Evolutionary conservation across 2,888 invertebrate species (phyloP), one percentile per base, ranked within the genome.

Genomic region (Morpho deidamia): DNA sequence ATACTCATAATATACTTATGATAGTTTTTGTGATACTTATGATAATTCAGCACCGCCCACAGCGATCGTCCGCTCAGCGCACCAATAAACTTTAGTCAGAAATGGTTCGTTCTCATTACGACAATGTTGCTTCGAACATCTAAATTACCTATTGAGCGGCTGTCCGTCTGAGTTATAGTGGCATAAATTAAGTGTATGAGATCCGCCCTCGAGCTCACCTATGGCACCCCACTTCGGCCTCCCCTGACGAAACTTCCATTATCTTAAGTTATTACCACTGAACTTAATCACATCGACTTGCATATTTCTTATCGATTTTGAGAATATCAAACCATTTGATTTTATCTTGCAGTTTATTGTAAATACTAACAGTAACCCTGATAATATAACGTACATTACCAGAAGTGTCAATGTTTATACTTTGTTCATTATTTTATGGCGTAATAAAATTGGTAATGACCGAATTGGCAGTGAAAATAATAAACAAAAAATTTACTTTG

Each of bases 101-200:
- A 69, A 68, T 62, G 60, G 64, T 61, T 65, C 67, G 74, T 77
- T 81, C 85, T 87, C 83, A 87, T 88, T 86, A 85, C 80, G 78
- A 88, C 88, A 84, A 76, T 81, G 88, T 88, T 86, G 87, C 81
- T 58, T 62, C 63, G 71, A 83, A 88, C 88, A 78, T 86, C 88
- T 88, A 87, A 87, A 88, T 88, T 86, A 87, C 83, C 80, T 83
- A 83, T 82, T 78, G 84, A 75, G 73, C 72, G 74, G 77, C 82
- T 77, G 85, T 81, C 83, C 70, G 67, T 59, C 70, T 86, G 88
- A 88, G 82, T 85, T 88, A 87, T 86, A 77, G 85, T 78, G 75
- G 72, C 85, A 88, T 88, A 88, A 88, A 88, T 88, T 83, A 83
- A 75, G 69, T 70, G 66, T 67, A 46, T 51, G 62, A 71, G 76